phyloP scores from a whole-genome alignment of 2,888 invertebrate genomes.

The Crematogaster levior region DNA sequence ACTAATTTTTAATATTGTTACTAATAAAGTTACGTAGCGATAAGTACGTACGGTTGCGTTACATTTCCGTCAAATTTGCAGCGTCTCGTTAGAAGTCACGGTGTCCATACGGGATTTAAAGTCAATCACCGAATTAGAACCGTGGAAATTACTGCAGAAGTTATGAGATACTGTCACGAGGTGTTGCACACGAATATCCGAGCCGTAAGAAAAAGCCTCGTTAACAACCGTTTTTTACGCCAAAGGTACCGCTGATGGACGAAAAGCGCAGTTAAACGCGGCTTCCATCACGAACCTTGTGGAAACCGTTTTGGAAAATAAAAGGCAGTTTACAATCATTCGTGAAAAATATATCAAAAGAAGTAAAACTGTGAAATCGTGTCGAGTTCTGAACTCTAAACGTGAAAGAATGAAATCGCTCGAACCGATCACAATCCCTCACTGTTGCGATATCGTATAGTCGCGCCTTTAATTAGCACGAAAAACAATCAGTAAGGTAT shows the following conservation, averaged over 20 bases:
- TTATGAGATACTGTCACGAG: conserved; percentile 43
- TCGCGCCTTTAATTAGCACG: conserved; percentile 24
- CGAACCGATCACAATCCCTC: neutral
- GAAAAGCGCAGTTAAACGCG: conserved; percentile 2
- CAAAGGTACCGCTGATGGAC: neutral
- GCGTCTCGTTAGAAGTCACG: neutral
- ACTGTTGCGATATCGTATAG: neutral
- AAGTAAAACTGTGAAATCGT: neutral
- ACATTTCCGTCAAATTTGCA: neutral
- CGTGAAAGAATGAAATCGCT: neutral
- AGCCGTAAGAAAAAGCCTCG: conserved; percentile 47
- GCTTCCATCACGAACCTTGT: neutral
- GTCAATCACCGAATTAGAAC: conserved; percentile 22
- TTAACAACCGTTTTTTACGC: conserved; percentile 32
- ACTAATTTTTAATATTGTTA: neutral
- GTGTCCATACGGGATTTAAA: conserved; percentile 4
- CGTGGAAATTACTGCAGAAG: conserved; percentile 41
- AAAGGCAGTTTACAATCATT: neutral
- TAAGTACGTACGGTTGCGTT: neutral
- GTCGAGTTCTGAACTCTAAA: neutral
- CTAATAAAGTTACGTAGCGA: conserved; percentile 7
- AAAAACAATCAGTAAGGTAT: conserved; percentile 25
- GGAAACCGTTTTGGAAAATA: neutral
- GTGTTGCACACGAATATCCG: conserved; percentile 25
- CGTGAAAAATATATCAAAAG: neutral